phyloP scores from a whole-genome alignment of 2,888 invertebrate genomes.

The Listrodromus nycthemerus region DNA sequence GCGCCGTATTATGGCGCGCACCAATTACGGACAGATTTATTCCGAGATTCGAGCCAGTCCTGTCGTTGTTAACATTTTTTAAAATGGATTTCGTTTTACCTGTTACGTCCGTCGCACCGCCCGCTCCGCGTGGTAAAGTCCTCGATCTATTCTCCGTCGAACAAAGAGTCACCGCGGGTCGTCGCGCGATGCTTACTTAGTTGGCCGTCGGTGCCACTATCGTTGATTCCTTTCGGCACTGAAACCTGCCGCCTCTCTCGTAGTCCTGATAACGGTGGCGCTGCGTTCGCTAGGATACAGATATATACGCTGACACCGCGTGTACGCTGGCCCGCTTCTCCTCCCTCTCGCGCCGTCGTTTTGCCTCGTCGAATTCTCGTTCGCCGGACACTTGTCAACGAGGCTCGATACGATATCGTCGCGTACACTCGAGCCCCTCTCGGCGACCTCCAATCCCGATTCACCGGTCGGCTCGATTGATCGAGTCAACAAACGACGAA shows the following conservation, averaged over 20 bases:
- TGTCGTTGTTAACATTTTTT: neutral
- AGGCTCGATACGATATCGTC: constrained; percentile 31
- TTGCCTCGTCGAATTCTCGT: constrained; percentile 10
- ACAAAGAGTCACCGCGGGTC: constrained; percentile 27
- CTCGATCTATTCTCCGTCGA: constrained; percentile 25
- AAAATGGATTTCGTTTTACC: neutral
- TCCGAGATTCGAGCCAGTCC: neutral
- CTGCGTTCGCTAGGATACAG: constrained; percentile 40
- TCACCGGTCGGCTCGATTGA: constrained; percentile 44
- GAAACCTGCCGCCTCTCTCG: constrained; percentile 16
- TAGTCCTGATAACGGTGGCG: constrained; percentile 53
- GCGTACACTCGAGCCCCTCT: constrained; percentile 28
- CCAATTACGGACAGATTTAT: neutral
- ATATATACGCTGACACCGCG: constrained; percentile 22
- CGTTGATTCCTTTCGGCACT: constrained; percentile 30
- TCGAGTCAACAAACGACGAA: constrained; percentile 26
- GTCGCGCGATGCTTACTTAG: constrained; percentile 10
- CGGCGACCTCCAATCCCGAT: constrained; percentile 20
- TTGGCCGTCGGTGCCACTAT: constrained; percentile 24
- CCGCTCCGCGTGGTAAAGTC: neutral
- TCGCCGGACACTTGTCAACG: constrained; percentile 23
- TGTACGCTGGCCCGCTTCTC: constrained; percentile 17
- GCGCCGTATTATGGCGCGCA: neutral
- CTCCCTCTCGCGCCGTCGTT: neutral
- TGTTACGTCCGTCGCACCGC: neutral